Evolutionary conservation across 2,797 vertebrate genomes (phyloP), one percentile per base, ranked within the genome.

Genomic region (Pagetopsis macropterus): DNA sequence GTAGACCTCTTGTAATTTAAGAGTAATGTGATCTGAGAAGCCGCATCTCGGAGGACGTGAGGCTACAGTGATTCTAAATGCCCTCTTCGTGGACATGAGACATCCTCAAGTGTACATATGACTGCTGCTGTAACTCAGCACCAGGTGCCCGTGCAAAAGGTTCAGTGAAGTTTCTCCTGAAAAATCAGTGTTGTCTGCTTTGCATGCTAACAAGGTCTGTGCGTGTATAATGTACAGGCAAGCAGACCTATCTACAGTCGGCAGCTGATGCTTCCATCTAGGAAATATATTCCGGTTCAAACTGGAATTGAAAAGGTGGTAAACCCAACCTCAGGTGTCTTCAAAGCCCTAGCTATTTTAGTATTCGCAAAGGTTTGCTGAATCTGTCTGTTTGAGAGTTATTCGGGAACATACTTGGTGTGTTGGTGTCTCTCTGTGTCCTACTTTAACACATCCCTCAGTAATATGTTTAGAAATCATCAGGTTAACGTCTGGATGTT

Each of bases 1-100:
- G 21, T 56, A 70, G 72, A 84, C 78, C 9, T 3, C 37, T 40
- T 70, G 65, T 66, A 75, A 75, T 77, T 49, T 62, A 62, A 76
- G 55, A 43, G 63, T 72, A 56, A 85, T 62, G 46, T 66, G 71
- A 84, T 75, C 68, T 79, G 63, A 85, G 82, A 76, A 67, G 64
- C 60, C 51, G 60, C 66, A 71, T 83, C 74, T 76, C 74, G 11
- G 16, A 66, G 81, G 75, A 61, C 52, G 5, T 41, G 65, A 75
- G 64, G 55, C 48, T 41, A 8, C 51, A 70, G 17, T 54, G 46
- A 81, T 46, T 81, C 57, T 63, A 65, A 81, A 60, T 54, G 41
- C 10, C 48, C 31, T 65, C 56, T 45, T 33, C 37, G 12, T 3
- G 6, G n/a, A 66, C 21, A n/a, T 48, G 45, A 54, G n/a, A 72